phyloP scores from a whole-genome alignment of 1,140 invertebrate species.

The Zeugodacus cucurbitae region DNA sequence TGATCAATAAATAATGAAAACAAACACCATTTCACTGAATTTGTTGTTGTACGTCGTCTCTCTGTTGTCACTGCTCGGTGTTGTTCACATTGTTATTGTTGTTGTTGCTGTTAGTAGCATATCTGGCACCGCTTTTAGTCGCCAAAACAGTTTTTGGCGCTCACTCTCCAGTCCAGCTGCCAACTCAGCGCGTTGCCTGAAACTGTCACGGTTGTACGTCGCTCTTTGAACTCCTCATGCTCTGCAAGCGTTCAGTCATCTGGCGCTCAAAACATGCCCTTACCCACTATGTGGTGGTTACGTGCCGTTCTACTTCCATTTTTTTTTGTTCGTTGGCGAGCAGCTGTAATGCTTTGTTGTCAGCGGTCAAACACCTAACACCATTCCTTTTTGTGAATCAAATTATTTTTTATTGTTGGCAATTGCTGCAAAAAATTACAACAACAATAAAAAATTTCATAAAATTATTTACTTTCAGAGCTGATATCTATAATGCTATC shows the following conservation, averaged over 20 bases:
- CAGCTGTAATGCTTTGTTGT: neutral
- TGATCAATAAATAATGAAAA: constrained; percentile 39
- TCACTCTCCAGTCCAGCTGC: neutral
- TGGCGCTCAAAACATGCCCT: constrained; percentile 23
- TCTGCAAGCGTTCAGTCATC: neutral
- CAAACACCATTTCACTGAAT: neutral
- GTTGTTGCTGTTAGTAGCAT: neutral
- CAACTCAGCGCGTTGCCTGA: neutral
- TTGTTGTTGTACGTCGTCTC: neutral
- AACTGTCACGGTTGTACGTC: constrained; percentile 29
- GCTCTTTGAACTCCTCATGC: constrained; percentile 22
- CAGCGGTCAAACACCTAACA: neutral
- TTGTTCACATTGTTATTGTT: neutral
- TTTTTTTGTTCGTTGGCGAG: neutral
- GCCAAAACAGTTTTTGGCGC: neutral
- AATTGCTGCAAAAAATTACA: too few species aligned
- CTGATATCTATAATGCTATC: too few species aligned
- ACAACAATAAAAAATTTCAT: too few species aligned
- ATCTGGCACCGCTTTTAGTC: neutral
- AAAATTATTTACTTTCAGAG: too few species aligned
- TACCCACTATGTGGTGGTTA: neutral
- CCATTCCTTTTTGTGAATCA: neutral
- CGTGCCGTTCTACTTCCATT: neutral
- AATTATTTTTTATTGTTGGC: too few species aligned
- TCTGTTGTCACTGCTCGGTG: neutral